Evolutionary conservation across 1,140 invertebrate genomes (phyloP), one percentile per base, ranked within the genome.

Genomic region (Meloidogyne exigua): DNA sequence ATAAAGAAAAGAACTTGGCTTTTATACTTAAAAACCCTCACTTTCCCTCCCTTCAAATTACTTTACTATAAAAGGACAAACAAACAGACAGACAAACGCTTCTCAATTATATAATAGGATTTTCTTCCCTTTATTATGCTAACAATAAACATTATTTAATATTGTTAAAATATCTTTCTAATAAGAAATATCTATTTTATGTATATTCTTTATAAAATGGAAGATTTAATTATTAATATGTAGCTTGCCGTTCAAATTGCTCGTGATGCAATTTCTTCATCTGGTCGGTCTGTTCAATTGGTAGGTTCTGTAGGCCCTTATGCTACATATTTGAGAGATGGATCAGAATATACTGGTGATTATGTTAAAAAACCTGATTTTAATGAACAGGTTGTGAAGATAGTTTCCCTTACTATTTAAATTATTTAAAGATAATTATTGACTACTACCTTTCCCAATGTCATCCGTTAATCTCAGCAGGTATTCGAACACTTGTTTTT

Each of bases 281-380:
- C 77, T 23, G 64, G 78, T 12, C 44, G 76, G 12, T 25, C 78
- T 28, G 69, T 75, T 25, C 21, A 57, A 25, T 62, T 80, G 18
- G 77, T 70, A 26, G 95, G 93, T 11, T 94, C 94, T 0, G 91
- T 95, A 57, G 94, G 95, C 0, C 93, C 95, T 0, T 96, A 94
- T 85, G 95, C 94, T 0, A 94, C 94, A 5, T 92, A 91, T 79
- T 89, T 95, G 5, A 91, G 92, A 83, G 93, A 96, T 88, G 92
- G 92, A 23, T 95, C 94, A 0, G 95, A 96, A 88, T 97, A 95
- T 85, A 91, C 90, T 62, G 95, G 95, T 25, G 90, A 89, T 74
- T 96, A 96, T 86, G 91, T 92, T 0, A 91, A 92, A 65, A 90
- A 87, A 0, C 90, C 93, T 10, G 89, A 91, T 32, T 76, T 80